Base-by-base conservation (phyloP, 2,113 vertebrate species). In the Meles meles region DNA sequence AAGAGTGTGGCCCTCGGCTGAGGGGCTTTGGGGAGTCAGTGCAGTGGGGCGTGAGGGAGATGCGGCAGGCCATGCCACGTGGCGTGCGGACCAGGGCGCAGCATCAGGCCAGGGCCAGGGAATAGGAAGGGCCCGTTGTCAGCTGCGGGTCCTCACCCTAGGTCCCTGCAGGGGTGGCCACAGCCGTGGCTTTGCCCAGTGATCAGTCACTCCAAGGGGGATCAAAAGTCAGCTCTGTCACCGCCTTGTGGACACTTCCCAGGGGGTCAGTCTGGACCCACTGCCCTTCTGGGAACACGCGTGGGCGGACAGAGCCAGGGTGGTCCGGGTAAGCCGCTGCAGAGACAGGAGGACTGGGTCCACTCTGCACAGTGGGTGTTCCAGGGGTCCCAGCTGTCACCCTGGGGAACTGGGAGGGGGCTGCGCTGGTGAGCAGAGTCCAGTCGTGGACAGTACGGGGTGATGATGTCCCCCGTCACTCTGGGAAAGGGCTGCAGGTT, bases 321-420 rank as follows among this genome's bases (percentile, higher is more conserved):
- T 5, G 18, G 77, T 7, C 39, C 11, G 3, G 11, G 31, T 12
- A 1, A 0, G 44, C 9, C 3, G 9, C 20, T 23, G 25, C 7
- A 2, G 42, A 3, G 49, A 37, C 42, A 49, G 77, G 31, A 59
- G 55, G 39, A 7, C n/a, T 10, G 1, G 1, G 27, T 18, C 14
- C 2, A 0, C 25, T 8, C 42, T 0, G 42, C 14, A 7, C 31
- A 0, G 34, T 10, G 15, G 9, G 10, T 59, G 12, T n/a, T 29
- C 42, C 44, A 1, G 49, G 17, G 21, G 7, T 77, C 71, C 15
- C 13, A 18, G 4, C 31, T 63, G 42, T 37, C 34, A 1, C 76
- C 20, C 15, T 39, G 34, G 59, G 11, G 59, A 23, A 7, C 18
- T 17, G 25, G 44, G 42, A 27, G 59, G 57, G 14, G 42, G 8